A percentile compares a stretch with the other conserved stretches of the same genome.
These are phyloP conservation scores for Euglossa dilemma DNA, from an alignment of 1,140 invertebrate species.

Conservation along the genomic window DNA sequence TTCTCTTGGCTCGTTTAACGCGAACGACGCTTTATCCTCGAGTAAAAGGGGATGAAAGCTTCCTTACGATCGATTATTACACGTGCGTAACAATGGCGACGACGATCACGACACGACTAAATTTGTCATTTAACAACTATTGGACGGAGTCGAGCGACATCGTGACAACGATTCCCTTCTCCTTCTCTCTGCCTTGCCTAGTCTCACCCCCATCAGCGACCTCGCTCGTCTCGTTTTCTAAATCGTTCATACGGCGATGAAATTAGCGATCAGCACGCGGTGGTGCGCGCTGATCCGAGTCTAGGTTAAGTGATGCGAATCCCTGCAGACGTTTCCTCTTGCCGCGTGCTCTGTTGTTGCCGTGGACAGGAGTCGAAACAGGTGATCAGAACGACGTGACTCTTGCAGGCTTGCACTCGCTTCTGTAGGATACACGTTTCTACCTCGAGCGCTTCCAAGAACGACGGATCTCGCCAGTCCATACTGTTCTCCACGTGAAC, in stretches of 20 bases:
- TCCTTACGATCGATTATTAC: slow-evolving; percentile 30
- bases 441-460: slow-evolving; percentile 83
- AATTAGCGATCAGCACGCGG: slow-evolving; percentile 74
- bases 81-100: slow-evolving; percentile 58
- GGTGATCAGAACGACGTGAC: slow-evolving; percentile 83
- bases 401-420: slow-evolving; percentile 84
- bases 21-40: slow-evolving; percentile 18
- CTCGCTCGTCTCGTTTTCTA: slow-evolving; percentile 67
- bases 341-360: slow-evolving; percentile 42
- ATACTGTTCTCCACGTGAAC: slow-evolving; percentile 84
- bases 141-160: slow-evolving; percentile 71
- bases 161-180: slow-evolving; percentile 26
- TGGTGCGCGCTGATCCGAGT: slow-evolving; percentile 74
- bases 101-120: slow-evolving; percentile 60
- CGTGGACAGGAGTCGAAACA: slow-evolving; percentile 82
- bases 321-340: slow-evolving; percentile 59
- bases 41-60: background rate
- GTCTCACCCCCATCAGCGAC: slow-evolving; percentile 46
- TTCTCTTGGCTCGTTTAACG: background rate
- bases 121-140: slow-evolving; percentile 67
- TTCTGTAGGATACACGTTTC: slow-evolving; percentile 84
- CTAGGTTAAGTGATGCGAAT: slow-evolving; percentile 76
- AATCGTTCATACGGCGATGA: slow-evolving; percentile 43
- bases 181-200: background rate
- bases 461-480: slow-evolving; percentile 83